phyloP scores from a whole-genome alignment of 2,888 invertebrate species.

The Amblyjoppa fuscipennis region DNA sequence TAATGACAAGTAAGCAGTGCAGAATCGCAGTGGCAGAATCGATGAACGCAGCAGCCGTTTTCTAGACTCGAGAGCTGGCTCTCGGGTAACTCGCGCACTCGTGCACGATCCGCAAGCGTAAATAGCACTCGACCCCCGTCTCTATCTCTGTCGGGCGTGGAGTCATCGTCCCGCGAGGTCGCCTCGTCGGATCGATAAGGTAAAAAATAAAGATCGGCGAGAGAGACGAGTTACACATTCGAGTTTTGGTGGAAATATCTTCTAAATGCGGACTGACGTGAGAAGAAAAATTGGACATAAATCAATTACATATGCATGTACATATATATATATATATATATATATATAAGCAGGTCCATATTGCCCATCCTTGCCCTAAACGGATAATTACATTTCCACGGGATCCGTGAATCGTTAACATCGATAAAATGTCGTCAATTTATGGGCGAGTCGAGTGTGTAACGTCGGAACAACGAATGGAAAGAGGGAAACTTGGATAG shows the following conservation, averaged over 20 bases:
- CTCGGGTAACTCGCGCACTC: slow-evolving; percentile 46
- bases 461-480: neutral
- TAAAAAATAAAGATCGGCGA: slow-evolving; percentile 65
- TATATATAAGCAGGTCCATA: too few species aligned
- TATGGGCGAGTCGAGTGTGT: neutral
- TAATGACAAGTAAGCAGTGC: neutral
- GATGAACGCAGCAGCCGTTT: slow-evolving; percentile 35
- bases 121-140: slow-evolving; percentile 72
- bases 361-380: too few species aligned
- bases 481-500: slow-evolving; percentile 13
- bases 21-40: slow-evolving; percentile 2
- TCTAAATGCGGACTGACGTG: too few species aligned
- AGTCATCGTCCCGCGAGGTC: slow-evolving; percentile 75
- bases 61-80: slow-evolving; percentile 28
- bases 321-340: too few species aligned
- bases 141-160: slow-evolving; percentile 58
- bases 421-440: too few species aligned
- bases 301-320: too few species aligned
- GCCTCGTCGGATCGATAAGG: slow-evolving; percentile 71
- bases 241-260: neutral
- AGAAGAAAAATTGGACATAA: too few species aligned
- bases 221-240: slow-evolving; percentile 24
- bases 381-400: neutral
- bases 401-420: neutral
- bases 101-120: slow-evolving; percentile 69